These are phyloP conservation scores for Poecilus cupreus DNA, from an alignment of 2,888 invertebrate genomes.

Conservation along the genomic window DNA sequence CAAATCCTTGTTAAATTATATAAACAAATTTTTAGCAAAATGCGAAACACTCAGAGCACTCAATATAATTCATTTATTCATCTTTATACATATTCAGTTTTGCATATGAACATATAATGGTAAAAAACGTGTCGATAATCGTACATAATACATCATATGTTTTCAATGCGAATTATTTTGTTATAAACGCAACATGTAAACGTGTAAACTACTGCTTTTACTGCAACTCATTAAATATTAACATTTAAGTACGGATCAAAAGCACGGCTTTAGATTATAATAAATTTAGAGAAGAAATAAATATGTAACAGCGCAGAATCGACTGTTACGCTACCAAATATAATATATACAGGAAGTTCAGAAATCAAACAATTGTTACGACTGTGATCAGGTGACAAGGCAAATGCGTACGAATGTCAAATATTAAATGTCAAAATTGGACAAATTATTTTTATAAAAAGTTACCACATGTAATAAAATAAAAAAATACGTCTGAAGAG, in stretches of 20 bases:
- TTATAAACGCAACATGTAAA: background rate
- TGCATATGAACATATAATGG: background rate
- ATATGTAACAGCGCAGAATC: slow-evolving; percentile 8
- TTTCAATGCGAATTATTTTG: slow-evolving; percentile 22
- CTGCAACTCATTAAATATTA: slow-evolving; percentile 5
- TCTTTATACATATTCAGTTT: background rate
- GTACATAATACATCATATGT: slow-evolving; percentile 18
- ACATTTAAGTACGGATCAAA: slow-evolving; percentile 36
- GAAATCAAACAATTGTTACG: too few species aligned
- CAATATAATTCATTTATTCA: background rate
- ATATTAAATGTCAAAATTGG: too few species aligned
- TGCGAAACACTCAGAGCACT: background rate
- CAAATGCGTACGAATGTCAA: too few species aligned
- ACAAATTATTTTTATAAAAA: too few species aligned
- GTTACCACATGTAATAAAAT: too few species aligned
- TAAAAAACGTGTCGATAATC: background rate
- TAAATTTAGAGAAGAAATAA: slow-evolving; percentile 32
- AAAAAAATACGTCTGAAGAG: too few species aligned
- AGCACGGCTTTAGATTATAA: slow-evolving; percentile 9
- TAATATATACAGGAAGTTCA: too few species aligned
- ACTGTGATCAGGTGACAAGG: too few species aligned
- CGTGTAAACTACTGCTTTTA: background rate
- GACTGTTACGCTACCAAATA: background rate
- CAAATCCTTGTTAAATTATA: too few species aligned
- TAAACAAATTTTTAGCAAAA: too few species aligned